A percentile compares a stretch with the other conserved stretches of the same genome.
Evolutionary conservation across 1,140 invertebrate species (phyloP).

Genomic region (Megathymus violae): DNA sequence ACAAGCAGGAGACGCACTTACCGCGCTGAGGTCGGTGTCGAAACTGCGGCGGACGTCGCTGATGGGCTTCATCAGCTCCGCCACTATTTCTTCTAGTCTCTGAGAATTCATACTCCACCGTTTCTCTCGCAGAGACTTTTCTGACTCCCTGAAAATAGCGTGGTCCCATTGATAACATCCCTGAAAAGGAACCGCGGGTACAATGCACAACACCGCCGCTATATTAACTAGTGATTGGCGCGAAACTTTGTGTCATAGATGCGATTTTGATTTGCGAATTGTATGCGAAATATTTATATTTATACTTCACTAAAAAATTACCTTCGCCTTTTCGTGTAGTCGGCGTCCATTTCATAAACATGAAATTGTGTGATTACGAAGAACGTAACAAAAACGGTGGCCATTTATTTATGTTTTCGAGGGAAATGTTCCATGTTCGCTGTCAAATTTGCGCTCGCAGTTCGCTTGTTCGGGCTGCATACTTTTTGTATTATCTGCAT

Average conservation of each 20-base stretch:
- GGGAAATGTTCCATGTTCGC: conserved; percentile 71
- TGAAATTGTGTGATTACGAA: conserved; percentile 70
- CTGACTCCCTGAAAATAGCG: conserved; percentile 63
- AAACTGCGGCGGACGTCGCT: conserved; percentile 74
- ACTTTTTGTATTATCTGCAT: conserved; percentile 10
- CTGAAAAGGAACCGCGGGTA: conserved; percentile 59
- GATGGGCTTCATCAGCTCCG: conserved; percentile 79
- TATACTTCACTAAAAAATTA: conserved; percentile 39
- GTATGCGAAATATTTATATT: conserved; percentile 36
- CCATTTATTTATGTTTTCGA: conserved; percentile 80
- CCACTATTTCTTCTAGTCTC: conserved; percentile 76
- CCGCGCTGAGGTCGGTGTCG: conserved; percentile 75
- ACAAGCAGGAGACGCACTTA: conserved; percentile 46
- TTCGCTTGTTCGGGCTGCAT: conserved; percentile 48
- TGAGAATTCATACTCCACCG: conserved; percentile 80
- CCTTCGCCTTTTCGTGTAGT: conserved; percentile 57
- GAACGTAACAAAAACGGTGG: conserved; percentile 79
- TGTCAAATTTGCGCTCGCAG: conserved; percentile 56
- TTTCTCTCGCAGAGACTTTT: conserved; percentile 63
- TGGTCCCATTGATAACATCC: conserved; percentile 71
- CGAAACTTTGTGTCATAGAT: conserved; percentile 74
- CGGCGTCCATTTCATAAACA: conserved; percentile 80
- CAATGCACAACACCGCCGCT: conserved; percentile 48
- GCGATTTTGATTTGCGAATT: conserved; percentile 61
- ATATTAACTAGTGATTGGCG: conserved; percentile 72